Conservation (phyloP, 2,113 vertebrate genomes). For the Gila orcuttii region DNA sequence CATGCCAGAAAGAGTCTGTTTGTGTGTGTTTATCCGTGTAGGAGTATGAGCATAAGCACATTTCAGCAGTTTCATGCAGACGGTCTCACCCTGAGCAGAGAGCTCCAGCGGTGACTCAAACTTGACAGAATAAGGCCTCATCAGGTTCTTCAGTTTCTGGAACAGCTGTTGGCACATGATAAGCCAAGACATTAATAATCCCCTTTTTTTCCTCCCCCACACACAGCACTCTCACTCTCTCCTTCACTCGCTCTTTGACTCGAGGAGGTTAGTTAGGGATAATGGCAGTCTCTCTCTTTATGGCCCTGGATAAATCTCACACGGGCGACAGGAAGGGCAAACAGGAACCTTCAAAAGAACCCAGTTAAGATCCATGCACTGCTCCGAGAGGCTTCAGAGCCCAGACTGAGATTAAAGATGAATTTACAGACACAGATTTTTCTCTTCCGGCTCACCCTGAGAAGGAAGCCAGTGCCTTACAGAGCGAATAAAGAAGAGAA, state of each 20-base stretch:
- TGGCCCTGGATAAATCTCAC: constrained; percentile 14
- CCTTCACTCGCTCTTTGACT: constrained; percentile 7
- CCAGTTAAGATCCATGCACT: constrained; percentile 2
- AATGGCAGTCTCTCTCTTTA: constrained; percentile 18
- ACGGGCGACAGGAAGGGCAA: constrained; percentile 26
- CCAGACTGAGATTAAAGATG: constrained; percentile 12
- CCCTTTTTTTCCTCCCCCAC: constrained; percentile 11
- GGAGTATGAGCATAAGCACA: not conserved
- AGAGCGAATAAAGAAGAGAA: not conserved
- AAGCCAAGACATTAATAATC: constrained; percentile 66
- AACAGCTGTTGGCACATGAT: constrained; percentile 87
- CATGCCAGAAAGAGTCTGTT: constrained; percentile 13
- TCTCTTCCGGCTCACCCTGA: not conserved
- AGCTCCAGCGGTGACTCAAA: constrained; percentile 98
- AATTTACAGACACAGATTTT: not conserved
- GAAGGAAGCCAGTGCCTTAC: not conserved
- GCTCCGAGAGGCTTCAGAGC: not conserved
- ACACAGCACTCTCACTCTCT: not conserved
- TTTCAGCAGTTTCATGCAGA: not conserved
- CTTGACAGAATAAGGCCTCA: constrained; percentile 94
- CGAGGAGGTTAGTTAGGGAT: constrained; percentile 36
- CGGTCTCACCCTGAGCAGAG: constrained; percentile 91
- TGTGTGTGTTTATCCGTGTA: constrained; percentile 22
- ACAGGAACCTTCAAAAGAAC: constrained; percentile 24
- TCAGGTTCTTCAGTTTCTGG: constrained; percentile 96